Evolutionary conservation across 2,888 invertebrate species (phyloP).

Genomic region (Eupsilia transversa): DNA sequence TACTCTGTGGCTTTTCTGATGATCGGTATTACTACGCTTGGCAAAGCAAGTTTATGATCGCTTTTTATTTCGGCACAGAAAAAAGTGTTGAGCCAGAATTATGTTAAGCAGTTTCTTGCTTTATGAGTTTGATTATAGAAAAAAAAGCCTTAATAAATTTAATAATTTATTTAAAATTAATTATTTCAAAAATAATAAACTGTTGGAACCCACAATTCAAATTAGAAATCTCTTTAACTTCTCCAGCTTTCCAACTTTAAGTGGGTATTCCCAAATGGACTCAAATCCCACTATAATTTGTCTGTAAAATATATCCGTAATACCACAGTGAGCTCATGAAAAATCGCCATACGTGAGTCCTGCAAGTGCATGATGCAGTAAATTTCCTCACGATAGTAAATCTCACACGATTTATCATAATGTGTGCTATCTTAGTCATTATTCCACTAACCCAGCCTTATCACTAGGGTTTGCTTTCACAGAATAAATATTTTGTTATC

Average conservation of each 20-base stretch:
- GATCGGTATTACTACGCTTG: not conserved
- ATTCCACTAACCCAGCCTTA: constrained; percentile 29
- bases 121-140: not conserved
- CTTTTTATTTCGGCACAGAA: not conserved
- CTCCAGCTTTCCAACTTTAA: constrained; percentile 7
- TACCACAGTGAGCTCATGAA: constrained; percentile 58
- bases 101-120: not conserved
- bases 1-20: not conserved
- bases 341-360: constrained; percentile 58
- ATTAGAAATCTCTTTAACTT: constrained; percentile 20
- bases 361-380: constrained; percentile 60
- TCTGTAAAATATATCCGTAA: constrained; percentile 57
- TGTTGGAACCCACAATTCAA: not conserved
- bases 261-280: constrained; percentile 32
- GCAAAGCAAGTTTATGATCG: not conserved
- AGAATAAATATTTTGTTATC: constrained; percentile 14
- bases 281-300: constrained; percentile 56
- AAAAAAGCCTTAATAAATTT: not conserved
- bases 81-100: not conserved
- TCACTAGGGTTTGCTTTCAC: constrained; percentile 9
- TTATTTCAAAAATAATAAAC: not conserved
- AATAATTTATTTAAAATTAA: not conserved
- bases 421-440: constrained; percentile 49
- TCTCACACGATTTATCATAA: constrained; percentile 44
- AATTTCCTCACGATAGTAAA: constrained; percentile 56